Conservation (phyloP, 2,888 invertebrate genomes). For the Andrena flavipes region DNA sequence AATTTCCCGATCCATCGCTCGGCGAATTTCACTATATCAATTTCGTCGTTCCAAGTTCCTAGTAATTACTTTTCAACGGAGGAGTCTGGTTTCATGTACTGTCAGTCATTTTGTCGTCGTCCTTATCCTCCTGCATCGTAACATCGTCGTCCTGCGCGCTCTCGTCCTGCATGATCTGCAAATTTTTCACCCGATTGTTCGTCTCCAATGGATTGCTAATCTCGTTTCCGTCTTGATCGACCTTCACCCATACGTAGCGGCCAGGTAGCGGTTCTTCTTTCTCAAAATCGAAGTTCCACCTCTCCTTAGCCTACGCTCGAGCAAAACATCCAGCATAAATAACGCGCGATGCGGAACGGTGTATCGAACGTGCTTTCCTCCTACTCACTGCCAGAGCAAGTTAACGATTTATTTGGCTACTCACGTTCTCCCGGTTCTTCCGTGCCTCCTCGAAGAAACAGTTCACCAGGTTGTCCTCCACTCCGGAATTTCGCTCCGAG, state of each 20-base stretch:
- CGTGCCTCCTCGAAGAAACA: constrained; percentile 74
- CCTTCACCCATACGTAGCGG: constrained; percentile 85
- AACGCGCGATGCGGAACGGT: not conserved
- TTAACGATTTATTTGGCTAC: constrained; percentile 6
- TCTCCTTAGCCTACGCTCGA: constrained; percentile 79
- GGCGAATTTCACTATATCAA: not conserved
- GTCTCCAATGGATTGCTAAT: constrained; percentile 23
- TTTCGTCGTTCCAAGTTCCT: not conserved
- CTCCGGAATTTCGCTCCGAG: constrained; percentile 55
- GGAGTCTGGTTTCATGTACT: constrained; percentile 1
- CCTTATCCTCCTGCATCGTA: constrained; percentile 37
- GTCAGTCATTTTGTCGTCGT: constrained; percentile 35
- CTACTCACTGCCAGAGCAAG: no score
- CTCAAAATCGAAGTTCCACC: constrained; percentile 87
- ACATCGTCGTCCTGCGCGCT: constrained; percentile 32
- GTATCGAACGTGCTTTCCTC: not conserved
- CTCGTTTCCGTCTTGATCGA: constrained; percentile 69
- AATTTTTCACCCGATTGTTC: constrained; percentile 34
- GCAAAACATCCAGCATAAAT: constrained; percentile 1
- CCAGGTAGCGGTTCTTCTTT: constrained; percentile 86
- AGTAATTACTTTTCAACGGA: not conserved
- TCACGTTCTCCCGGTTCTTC: constrained; percentile 73
- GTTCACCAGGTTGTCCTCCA: constrained; percentile 73
- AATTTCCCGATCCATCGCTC: not conserved
- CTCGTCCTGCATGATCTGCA: constrained; percentile 23